Conservation (phyloP, 2,797 vertebrate genomes). For the Moxostoma hubbsi region DNA sequence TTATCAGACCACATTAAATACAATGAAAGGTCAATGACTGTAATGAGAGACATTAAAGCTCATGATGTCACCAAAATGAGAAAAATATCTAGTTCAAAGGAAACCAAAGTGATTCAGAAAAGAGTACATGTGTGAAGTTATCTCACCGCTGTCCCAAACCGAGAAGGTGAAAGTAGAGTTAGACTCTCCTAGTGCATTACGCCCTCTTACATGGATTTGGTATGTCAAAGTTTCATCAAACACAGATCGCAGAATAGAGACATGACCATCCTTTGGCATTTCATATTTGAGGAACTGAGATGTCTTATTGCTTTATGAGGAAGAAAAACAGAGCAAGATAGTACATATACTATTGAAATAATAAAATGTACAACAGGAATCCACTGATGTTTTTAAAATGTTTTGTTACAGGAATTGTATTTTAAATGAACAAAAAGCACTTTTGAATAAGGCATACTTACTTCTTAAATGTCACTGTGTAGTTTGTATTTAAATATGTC, state of each 20-base stretch:
- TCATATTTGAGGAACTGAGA: constrained; percentile 1
- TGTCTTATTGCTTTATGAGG: constrained; percentile 61
- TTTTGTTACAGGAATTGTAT: not conserved
- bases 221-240: constrained; percentile 65
- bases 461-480: constrained; percentile 73
- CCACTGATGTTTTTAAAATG: no score
- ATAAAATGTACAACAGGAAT: not conserved
- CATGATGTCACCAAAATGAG: constrained; percentile 11
- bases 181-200: constrained; percentile 78
- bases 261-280: constrained; percentile 9
- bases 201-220: constrained; percentile 70
- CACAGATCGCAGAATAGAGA: constrained; percentile 54
- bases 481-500: constrained; percentile 66
- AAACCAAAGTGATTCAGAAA: constrained; percentile 23
- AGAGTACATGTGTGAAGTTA: not conserved
- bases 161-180: constrained; percentile 68
- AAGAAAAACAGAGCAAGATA: constrained; percentile 11
- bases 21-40: no score
- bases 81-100: constrained; percentile 49
- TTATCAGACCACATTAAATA: no score
- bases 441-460: constrained; percentile 49
- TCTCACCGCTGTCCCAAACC: constrained; percentile 77
- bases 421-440: not conserved
- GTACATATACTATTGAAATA: not conserved
- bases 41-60: not conserved